Conservation (phyloP, 92 coral and sea anemone genomes). For the Bergia sp. region DNA sequence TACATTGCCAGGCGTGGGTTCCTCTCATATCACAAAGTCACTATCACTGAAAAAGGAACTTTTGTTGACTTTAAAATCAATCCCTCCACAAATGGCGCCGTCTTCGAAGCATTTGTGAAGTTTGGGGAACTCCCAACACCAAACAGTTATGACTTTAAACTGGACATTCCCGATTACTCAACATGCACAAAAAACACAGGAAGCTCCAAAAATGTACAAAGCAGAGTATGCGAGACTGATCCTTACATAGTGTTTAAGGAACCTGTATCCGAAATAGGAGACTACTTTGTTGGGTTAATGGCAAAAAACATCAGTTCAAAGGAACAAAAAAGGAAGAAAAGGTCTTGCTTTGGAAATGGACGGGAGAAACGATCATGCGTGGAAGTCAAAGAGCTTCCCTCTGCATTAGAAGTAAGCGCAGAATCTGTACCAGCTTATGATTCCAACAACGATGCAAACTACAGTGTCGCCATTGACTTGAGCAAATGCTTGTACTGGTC, state of each 20-base stretch:
- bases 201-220: background rate
- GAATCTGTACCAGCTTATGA: slow-evolving; percentile 45
- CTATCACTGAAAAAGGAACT: background rate
- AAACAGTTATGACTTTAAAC: slow-evolving; percentile 23
- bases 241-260: slow-evolving; percentile 18
- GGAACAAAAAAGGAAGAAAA: slow-evolving; percentile 25
- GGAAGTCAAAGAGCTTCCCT: slow-evolving; percentile 54
- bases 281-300: slow-evolving; percentile 42
- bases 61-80: slow-evolving; percentile 14
- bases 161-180: slow-evolving; percentile 10
- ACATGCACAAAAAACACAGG: slow-evolving; percentile 8
- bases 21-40: slow-evolving; percentile 41
- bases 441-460: slow-evolving; percentile 35
- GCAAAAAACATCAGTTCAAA: background rate
- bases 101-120: slow-evolving; percentile 25
- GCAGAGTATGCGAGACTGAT: background rate
- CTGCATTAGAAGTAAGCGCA: background rate
- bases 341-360: slow-evolving; percentile 38
- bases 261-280: slow-evolving; percentile 32
- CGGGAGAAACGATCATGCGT: slow-evolving; percentile 45
- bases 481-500: slow-evolving; percentile 56
- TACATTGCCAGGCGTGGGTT: slow-evolving; percentile 41
- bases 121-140: slow-evolving; percentile 18
- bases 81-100: background rate
- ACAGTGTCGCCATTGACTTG: slow-evolving; percentile 40